Evolutionary conservation across 2,888 invertebrate genomes (phyloP).

Genomic region (Dione juno): DNA sequence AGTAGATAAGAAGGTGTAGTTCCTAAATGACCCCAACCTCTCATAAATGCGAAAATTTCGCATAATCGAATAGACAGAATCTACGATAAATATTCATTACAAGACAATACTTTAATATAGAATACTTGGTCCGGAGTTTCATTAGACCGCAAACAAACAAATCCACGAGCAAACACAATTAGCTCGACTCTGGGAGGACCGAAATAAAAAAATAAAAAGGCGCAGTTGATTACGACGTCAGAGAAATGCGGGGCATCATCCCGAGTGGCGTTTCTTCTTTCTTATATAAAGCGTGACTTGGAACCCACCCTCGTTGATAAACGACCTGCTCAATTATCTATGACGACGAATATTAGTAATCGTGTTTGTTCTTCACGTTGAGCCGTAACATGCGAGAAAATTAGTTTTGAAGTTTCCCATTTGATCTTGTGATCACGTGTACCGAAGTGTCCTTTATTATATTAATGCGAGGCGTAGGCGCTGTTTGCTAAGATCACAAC

Average conservation of each 20-base stretch:
- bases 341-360: constrained; percentile 28
- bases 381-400: constrained; percentile 20
- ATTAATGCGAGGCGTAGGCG: constrained; percentile 7
- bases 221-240: constrained; percentile 51
- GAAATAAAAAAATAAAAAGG: constrained; percentile 40
- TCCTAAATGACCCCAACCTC: too few species aligned
- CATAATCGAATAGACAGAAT: too few species aligned
- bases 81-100: constrained; percentile 30
- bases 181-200: constrained; percentile 14
- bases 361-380: constrained; percentile 28
- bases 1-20: too few species aligned
- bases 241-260: constrained; percentile 58
- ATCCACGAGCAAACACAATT: constrained; percentile 30
- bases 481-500: constrained; percentile 10
- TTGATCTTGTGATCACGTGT: constrained; percentile 34
- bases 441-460: constrained; percentile 24
- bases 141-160: constrained; percentile 28
- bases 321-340: constrained; percentile 39
- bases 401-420: constrained; percentile 30
- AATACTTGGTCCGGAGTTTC: constrained; percentile 23
- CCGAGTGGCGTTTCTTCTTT: constrained; percentile 37
- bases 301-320: constrained; percentile 39
- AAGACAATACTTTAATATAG: constrained; percentile 22
- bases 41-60: constrained; percentile 20
- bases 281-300: constrained; percentile 42